Conservation (phyloP, 2,888 invertebrate species). For the Allygus modestus region DNA sequence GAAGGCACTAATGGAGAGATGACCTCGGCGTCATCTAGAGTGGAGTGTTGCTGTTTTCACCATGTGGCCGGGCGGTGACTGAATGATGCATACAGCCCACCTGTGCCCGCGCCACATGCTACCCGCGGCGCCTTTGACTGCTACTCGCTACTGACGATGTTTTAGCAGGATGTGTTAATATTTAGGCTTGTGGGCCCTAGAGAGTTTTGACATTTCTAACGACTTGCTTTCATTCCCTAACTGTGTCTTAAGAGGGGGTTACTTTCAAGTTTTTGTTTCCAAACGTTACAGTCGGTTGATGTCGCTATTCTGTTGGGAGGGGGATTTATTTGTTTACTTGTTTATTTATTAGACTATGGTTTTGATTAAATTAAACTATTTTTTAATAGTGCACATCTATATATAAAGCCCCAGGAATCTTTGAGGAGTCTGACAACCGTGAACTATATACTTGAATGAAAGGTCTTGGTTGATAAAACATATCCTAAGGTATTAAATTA, state of each 20-base stretch:
- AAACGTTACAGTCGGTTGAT: neutral
- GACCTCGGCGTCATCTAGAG: neutral
- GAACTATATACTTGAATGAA: no score
- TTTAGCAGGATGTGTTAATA: slow-evolving; percentile 20
- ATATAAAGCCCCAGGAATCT: neutral
- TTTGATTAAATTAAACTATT: neutral
- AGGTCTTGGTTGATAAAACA: no score
- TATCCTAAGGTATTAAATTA: no score
- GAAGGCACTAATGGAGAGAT: slow-evolving; percentile 13
- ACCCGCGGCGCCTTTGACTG: slow-evolving; percentile 37
- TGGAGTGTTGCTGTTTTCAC: slow-evolving; percentile 16
- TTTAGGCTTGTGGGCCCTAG: neutral
- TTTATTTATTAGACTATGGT: no score
- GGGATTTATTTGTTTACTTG: neutral
- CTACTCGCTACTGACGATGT: slow-evolving; percentile 32
- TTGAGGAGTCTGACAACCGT: no score
- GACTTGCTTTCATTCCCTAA: slow-evolving; percentile 20
- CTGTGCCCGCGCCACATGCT: slow-evolving; percentile 44
- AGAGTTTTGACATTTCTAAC: slow-evolving; percentile 24
- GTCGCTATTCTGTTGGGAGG: neutral
- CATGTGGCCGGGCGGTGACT: slow-evolving; percentile 36
- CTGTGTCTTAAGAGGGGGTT: neutral
- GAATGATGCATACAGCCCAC: slow-evolving; percentile 42
- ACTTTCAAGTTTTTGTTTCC: slow-evolving; percentile 3
- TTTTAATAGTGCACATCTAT: neutral